Conservation (phyloP, 1,140 invertebrate species). For the Aphidius ervi region DNA sequence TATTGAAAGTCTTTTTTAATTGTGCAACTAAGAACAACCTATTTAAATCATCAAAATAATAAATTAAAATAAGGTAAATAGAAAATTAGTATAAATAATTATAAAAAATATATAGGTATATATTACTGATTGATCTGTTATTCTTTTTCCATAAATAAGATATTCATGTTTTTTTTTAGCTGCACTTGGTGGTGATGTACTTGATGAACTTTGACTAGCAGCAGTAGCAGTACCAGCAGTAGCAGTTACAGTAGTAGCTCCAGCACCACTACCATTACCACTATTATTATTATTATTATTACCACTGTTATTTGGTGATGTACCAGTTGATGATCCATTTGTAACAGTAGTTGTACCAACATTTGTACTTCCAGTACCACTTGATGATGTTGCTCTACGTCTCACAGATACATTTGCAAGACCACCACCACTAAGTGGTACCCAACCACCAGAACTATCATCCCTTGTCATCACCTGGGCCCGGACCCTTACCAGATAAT, state of each 20-base stretch:
- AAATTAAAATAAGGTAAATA: too few relatives aligned
- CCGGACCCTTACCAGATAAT: conserved; percentile 90
- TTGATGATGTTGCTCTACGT: conserved; percentile 56
- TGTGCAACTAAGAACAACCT: conserved; percentile 91
- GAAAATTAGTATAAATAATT: conserved; percentile 6
- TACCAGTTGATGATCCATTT: conserved; percentile 16
- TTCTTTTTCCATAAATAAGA: conserved; percentile 85
- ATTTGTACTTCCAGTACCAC: conserved; percentile 25
- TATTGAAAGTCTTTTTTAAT: conserved; percentile 96
- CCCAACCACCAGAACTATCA: conserved; percentile 94
- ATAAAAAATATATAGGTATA: conserved; percentile 2
- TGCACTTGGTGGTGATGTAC: conserved; percentile 40
- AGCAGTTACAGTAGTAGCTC: conserved; percentile 15
- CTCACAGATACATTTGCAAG: conserved; percentile 87
- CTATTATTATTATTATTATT: conserved; percentile 31
- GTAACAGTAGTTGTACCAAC: conserved; percentile 32
- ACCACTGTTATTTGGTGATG: background rate
- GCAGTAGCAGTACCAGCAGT: conserved; percentile 31
- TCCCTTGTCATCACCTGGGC: conserved; percentile 98
- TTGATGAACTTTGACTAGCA: conserved; percentile 32
- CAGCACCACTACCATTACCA: conserved; percentile 32
- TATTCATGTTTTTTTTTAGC: conserved; percentile 71
- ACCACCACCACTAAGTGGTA: conserved; percentile 88
- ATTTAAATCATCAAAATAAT: conserved; percentile 31
- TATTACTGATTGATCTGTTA: conserved; percentile 85